phyloP scores from a whole-genome alignment of 2,113 vertebrate genomes.

The Cricetomys ansorgei region DNA sequence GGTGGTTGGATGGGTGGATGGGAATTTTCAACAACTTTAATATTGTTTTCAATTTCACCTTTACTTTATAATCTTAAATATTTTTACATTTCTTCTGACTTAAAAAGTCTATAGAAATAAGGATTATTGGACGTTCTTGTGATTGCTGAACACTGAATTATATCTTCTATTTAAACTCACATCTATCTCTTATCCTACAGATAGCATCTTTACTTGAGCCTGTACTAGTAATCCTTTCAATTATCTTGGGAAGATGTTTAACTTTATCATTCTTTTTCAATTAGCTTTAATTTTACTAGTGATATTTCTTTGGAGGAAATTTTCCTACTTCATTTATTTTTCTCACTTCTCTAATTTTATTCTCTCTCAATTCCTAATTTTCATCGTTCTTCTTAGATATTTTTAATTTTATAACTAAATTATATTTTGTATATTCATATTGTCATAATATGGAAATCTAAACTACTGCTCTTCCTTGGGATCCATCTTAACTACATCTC shows the following conservation, averaged over 20 bases:
- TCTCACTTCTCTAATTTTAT: neutral
- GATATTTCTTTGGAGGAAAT: neutral
- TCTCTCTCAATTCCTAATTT: neutral
- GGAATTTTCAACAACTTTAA: neutral
- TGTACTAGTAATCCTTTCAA: neutral
- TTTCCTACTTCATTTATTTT: neutral
- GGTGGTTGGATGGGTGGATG: neutral
- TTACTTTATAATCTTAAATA: neutral
- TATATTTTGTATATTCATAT: constrained; percentile 15
- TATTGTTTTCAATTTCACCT: neutral
- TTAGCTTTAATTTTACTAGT: neutral
- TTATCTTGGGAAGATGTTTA: neutral
- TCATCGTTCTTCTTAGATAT: neutral
- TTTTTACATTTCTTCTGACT: constrained; percentile 16
- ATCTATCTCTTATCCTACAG: neutral
- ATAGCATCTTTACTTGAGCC: neutral
- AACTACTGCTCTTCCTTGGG: neutral
- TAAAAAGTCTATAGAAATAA: neutral
- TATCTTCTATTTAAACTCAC: neutral
- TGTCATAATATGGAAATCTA: neutral
- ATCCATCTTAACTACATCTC: neutral
- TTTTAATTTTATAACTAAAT: neutral
- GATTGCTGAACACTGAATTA: neutral
- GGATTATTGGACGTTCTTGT: neutral
- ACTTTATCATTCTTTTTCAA: neutral